A percentile compares a stretch with the other conserved stretches of the same genome.
Conservation (phyloP, 2,888 invertebrate genomes). For the Proisotoma minuta region DNA sequence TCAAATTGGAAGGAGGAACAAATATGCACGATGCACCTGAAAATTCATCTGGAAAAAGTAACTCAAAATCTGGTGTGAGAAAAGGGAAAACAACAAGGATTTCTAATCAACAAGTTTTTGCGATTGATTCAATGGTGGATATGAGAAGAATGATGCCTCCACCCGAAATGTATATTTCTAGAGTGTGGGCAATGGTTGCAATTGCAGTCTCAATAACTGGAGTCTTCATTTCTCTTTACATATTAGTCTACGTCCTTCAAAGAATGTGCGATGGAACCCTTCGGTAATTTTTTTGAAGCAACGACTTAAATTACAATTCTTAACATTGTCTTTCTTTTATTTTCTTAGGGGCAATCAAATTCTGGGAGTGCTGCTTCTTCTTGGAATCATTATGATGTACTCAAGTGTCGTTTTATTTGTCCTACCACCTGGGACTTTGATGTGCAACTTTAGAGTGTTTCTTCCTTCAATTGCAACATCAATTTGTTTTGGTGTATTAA, state of each 20-base stretch:
- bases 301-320: too few species aligned
- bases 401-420: constrained; percentile 50
- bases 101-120: constrained; percentile 23
- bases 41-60: not conserved
- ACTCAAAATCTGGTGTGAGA: constrained; percentile 18
- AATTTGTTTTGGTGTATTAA: constrained; percentile 50
- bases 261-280: constrained; percentile 51
- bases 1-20: constrained; percentile 20
- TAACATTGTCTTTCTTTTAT: too few species aligned
- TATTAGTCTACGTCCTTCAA: constrained; percentile 50
- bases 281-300: constrained; percentile 13
- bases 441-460: constrained; percentile 49
- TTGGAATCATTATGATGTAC: constrained; percentile 49
- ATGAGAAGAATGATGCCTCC: constrained; percentile 44
- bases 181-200: constrained; percentile 49
- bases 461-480: constrained; percentile 50
- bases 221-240: constrained; percentile 49
- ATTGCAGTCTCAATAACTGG: constrained; percentile 49
- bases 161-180: constrained; percentile 47
- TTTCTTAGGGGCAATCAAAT: constrained; percentile 48
- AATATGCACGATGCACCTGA: constrained; percentile 14
- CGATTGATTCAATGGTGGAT: constrained; percentile 33
- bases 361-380: constrained; percentile 49
- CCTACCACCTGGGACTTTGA: constrained; percentile 48
- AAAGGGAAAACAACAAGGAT: constrained; percentile 35